Evolutionary conservation across 2,888 invertebrate genomes (phyloP).

Genomic region (Drosophila incognita): DNA sequence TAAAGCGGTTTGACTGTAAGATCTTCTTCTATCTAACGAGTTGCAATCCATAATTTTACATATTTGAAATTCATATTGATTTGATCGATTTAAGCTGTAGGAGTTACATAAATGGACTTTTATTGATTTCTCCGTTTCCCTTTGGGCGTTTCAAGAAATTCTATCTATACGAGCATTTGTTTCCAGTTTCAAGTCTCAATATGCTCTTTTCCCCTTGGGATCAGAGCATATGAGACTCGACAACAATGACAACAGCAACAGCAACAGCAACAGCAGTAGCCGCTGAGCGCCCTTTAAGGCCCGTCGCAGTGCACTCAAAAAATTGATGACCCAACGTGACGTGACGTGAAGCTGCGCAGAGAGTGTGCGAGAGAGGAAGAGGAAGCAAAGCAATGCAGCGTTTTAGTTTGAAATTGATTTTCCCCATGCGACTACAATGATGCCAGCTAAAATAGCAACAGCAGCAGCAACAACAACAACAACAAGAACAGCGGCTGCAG

Average conservation of each 20-base stretch:
- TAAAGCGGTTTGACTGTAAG: not conserved
- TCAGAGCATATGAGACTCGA: slow-evolving; percentile 20
- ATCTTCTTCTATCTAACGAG: not conserved
- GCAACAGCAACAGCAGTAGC: slow-evolving; percentile 43
- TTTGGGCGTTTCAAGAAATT: not conserved
- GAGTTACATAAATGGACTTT: not conserved
- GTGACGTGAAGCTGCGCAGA: slow-evolving; percentile 58
- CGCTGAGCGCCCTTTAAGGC: slow-evolving; percentile 70
- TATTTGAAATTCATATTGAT: not conserved
- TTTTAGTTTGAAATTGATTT: slow-evolving; percentile 77
- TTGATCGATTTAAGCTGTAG: not conserved
- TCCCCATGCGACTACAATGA: slow-evolving; percentile 65
- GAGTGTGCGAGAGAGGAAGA: slow-evolving; percentile 1
- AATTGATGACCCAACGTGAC: slow-evolving; percentile 81
- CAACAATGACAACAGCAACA: slow-evolving; percentile 68
- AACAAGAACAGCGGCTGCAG: slow-evolving; percentile 5
- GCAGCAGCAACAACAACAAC: slow-evolving; percentile 10
- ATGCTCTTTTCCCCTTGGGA: not conserved
- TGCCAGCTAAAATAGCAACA: slow-evolving; percentile 26
- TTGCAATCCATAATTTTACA: not conserved
- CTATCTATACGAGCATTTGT: not conserved
- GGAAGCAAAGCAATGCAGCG: slow-evolving; percentile 57
- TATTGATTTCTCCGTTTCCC: not conserved
- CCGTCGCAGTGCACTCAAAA: slow-evolving; percentile 73
- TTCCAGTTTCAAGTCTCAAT: not conserved